These are phyloP conservation scores for Euura lappo DNA, from an alignment of 1,140 invertebrate species.

Conservation along the genomic window DNA sequence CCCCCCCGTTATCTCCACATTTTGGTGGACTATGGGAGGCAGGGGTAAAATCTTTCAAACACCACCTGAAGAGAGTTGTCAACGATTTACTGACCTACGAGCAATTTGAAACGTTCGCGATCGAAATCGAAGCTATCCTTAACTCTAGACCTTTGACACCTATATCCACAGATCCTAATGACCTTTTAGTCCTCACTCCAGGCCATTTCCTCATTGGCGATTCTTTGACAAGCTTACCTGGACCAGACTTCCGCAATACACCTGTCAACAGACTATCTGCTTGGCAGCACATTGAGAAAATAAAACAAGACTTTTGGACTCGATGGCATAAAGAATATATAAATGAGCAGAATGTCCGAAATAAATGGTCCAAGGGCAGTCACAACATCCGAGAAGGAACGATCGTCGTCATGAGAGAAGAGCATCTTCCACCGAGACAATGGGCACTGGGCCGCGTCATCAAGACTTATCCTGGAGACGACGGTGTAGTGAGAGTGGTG, in stretches of 20 bases:
- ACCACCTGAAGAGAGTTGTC: background rate
- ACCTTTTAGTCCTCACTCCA: conserved; percentile 21
- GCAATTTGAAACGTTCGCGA: conserved; percentile 24
- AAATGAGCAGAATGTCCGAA: too few relatives aligned
- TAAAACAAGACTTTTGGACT: conserved; percentile 35
- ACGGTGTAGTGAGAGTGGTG: too few relatives aligned
- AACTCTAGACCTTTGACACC: conserved; percentile 29
- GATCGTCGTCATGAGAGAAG: too few relatives aligned
- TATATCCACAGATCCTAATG: conserved; percentile 27
- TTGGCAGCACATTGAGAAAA: conserved; percentile 8
- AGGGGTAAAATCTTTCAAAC: background rate
- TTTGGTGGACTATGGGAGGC: too few relatives aligned
- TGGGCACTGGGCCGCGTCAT: conserved; percentile 44
- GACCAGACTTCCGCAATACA: background rate
- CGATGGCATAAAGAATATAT: conserved; percentile 35
- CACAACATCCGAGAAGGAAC: conserved; percentile 33
- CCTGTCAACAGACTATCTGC: background rate
- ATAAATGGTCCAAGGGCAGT: too few relatives aligned
- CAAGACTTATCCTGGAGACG: too few relatives aligned
- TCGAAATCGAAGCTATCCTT: conserved; percentile 25
- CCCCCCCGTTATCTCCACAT: background rate
- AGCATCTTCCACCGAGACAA: conserved; percentile 26
- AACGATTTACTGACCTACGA: conserved; percentile 23
- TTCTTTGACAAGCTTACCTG: background rate
- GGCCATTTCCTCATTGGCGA: conserved; percentile 24